Base-by-base conservation (phyloP, 2,888 invertebrate species). In the Amiota minor region DNA sequence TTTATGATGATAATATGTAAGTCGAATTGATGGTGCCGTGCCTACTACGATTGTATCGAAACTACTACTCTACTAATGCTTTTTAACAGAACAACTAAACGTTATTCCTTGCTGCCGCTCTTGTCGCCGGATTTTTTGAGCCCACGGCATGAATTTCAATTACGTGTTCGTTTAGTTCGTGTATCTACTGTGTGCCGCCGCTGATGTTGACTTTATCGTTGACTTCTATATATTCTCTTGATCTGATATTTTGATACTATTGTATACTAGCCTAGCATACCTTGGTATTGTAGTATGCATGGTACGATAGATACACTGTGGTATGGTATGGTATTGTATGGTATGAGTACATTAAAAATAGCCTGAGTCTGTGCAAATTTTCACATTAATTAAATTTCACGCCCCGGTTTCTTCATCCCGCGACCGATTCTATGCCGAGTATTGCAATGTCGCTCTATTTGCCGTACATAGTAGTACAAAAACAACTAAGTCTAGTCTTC, bases 321-420 rank as follows among this genome's bases (percentile, higher is more conserved):
- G 35, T 35, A 35, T 35, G 35, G 6, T 35, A 35, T 35, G 2
- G 6, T 35, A 35, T 35, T 2, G 35, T 35, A 35, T 35, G 35
- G 82, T 83, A 84, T 85, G 84, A 35, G 35, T 83, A 82, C 79
- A 84, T 85, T 85, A 85, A 85, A 85, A 85, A 85, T 85, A 85
- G 86, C 83, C 78, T 64, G 80, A 80, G 85, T 85, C 86, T 85
- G 85, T 84, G 85, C 84, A 85, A 85, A 85, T 86, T 85, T 85
- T 86, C 85, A 85, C 86, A 86, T 85, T 86, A 85, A 85, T 85
- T 85, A 86, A 84, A 85, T 86, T 85, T 86, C 72, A 69, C 35
- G 70, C 45, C 46, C 65, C 70, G 72, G 72, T 70, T 70, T 18
- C 50, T 14, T 16, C 65, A 50, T n/a, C 45, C 11, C 70, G 12